A percentile compares a stretch with the other conserved stretches of the same genome.
phyloP scores from a whole-genome alignment of 2,888 invertebrate species.

The Branchinecta sandiegonensis region DNA sequence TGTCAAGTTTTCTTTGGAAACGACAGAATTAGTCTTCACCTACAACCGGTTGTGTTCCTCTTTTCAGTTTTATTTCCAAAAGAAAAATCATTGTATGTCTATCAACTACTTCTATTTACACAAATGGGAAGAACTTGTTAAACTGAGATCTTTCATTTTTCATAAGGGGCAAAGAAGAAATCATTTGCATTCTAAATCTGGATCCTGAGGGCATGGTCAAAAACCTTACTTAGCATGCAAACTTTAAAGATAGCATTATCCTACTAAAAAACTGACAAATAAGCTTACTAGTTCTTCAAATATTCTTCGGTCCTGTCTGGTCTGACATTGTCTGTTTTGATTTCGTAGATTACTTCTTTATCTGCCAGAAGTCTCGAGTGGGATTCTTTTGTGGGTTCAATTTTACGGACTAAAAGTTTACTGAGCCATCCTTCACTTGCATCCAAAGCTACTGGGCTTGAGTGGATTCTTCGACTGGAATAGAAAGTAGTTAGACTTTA shows the following conservation, averaged over 20 bases:
- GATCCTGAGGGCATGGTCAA: background rate
- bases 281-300: conserved; percentile 74
- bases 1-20: background rate
- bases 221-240: background rate
- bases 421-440: conserved; percentile 66
- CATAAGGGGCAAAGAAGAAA: too few relatives aligned
- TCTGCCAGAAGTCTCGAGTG: conserved; percentile 93
- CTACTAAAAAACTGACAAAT: background rate
- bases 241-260: background rate
- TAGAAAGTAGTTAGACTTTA: too few relatives aligned
- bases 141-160: too few relatives aligned
- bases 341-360: conserved; percentile 86
- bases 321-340: conserved; percentile 86
- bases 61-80: too few relatives aligned
- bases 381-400: conserved; percentile 86
- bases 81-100: too few relatives aligned
- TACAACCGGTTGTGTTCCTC: too few relatives aligned
- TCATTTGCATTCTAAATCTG: too few relatives aligned
- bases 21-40: too few relatives aligned
- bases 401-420: conserved; percentile 71
- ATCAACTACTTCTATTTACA: too few relatives aligned
- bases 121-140: too few relatives aligned
- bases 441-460: background rate
- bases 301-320: conserved; percentile 76
- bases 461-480: background rate